These are phyloP conservation scores for Pampus argenteus DNA, from an alignment of 2,797 vertebrate genomes.

Conservation along the genomic window DNA sequence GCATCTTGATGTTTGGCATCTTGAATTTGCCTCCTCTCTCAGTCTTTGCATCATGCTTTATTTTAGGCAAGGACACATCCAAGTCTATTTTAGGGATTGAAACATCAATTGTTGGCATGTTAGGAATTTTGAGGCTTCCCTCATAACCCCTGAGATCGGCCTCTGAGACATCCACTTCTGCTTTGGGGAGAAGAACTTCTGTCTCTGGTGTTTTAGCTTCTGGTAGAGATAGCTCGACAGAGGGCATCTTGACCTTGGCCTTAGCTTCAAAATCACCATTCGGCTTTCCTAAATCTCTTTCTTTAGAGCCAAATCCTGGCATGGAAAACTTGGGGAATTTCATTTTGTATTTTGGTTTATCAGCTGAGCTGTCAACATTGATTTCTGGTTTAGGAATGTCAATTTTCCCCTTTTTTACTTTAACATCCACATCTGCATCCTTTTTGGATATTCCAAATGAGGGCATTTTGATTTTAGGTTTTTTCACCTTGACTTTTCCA, in stretches of 20 bases:
- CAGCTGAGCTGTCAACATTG: constrained; percentile 50
- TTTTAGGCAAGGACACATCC: constrained; percentile 76
- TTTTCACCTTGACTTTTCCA: constrained; percentile 83
- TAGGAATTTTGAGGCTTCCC: constrained; percentile 83
- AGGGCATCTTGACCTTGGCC: constrained; percentile 80
- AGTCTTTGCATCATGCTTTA: constrained; percentile 57
- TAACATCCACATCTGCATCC: constrained; percentile 71
- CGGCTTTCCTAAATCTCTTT: constrained; percentile 63
- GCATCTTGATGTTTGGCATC: constrained; percentile 73
- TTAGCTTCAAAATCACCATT: constrained; percentile 63
- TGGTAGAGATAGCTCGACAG: constrained; percentile 83
- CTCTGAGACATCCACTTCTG: constrained; percentile 83
- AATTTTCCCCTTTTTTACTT: constrained; percentile 65
- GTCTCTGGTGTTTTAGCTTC: constrained; percentile 75
- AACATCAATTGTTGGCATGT: constrained; percentile 80
- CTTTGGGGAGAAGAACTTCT: constrained; percentile 80
- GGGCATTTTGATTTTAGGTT: constrained; percentile 84
- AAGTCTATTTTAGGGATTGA: constrained; percentile 83
- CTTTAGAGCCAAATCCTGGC: constrained; percentile 76
- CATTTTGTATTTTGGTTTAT: constrained; percentile 73
- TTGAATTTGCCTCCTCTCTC: constrained; percentile 66
- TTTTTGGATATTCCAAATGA: constrained; percentile 84
- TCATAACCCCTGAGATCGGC: constrained; percentile 82
- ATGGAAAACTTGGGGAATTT: constrained; percentile 84
- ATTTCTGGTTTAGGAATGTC: constrained; percentile 67